These are phyloP conservation scores for Sipha flava DNA, from an alignment of 1,140 invertebrate species.

Conservation along the genomic window DNA sequence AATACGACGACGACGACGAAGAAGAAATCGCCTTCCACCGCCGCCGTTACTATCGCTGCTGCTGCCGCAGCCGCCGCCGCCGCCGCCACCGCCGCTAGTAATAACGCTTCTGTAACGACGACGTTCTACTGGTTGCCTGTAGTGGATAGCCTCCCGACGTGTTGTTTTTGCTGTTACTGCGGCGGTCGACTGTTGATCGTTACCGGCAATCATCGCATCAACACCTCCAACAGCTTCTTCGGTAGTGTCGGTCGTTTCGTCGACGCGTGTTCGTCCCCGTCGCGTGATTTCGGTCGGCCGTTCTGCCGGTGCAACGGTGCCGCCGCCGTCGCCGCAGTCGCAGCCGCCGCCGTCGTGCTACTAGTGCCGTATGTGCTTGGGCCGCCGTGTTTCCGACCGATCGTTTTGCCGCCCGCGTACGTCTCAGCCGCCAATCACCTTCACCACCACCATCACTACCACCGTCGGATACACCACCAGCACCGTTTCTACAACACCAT, in stretches of 20 bases:
- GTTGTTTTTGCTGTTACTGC: not conserved
- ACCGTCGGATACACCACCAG: not conserved
- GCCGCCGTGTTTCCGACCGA: constrained; percentile 20
- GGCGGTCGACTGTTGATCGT: not conserved
- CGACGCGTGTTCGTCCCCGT: not conserved
- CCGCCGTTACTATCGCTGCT: not conserved
- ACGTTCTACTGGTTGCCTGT: constrained; percentile 20
- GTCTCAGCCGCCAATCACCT: not conserved
- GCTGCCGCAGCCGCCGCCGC: not conserved
- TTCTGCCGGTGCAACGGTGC: not conserved
- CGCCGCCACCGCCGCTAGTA: not conserved
- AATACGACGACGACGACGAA: not conserved
- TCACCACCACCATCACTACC: not conserved
- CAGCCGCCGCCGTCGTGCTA: not conserved
- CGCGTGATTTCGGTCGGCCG: not conserved
- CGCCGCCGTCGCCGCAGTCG: not conserved
- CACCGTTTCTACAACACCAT: not conserved
- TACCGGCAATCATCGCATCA: not conserved
- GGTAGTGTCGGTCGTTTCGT: not conserved
- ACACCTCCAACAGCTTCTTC: not conserved
- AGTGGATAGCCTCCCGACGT: not conserved
- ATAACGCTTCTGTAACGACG: not conserved
- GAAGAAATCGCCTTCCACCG: not conserved
- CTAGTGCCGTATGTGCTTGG: constrained; percentile 18
- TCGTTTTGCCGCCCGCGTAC: constrained; percentile 18